Conservation (phyloP, 2,797 vertebrate species). For the Centropyge bicolor region DNA sequence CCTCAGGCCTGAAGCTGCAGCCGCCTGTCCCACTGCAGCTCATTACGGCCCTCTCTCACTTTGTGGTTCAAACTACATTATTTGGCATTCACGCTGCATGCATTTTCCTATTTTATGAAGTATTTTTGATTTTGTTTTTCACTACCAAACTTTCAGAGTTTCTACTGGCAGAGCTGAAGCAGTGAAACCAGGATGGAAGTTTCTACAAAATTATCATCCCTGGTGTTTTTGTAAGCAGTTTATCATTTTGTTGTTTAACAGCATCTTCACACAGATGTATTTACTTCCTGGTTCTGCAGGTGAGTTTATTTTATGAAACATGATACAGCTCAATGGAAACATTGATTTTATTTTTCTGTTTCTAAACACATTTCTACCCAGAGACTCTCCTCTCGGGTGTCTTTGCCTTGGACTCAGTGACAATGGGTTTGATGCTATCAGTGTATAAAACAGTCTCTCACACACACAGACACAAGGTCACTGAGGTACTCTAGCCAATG, state of each 20-base stretch:
- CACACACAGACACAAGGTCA: slow-evolving; percentile 77
- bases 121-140: not conserved
- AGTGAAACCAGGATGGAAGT: not conserved
- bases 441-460: slow-evolving; percentile 3
- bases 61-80: slow-evolving; percentile 13
- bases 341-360: not conserved
- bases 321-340: not conserved
- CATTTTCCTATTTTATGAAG: slow-evolving; percentile 22
- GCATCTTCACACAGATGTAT: not conserved
- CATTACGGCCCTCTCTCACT: slow-evolving; percentile 34
- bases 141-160: not conserved
- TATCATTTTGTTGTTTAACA: slow-evolving; percentile 1
- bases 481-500: slow-evolving; percentile 72
- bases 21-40: slow-evolving; percentile 52
- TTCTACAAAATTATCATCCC: slow-evolving; percentile 13
- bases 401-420: slow-evolving; percentile 54
- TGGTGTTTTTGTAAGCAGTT: no score
- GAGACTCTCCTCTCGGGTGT: slow-evolving; percentile 34
- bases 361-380: slow-evolving; percentile 12
- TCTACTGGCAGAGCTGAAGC: not conserved
- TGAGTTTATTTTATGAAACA: slow-evolving; percentile 2
- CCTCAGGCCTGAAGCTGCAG: not conserved
- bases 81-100: slow-evolving; percentile 15
- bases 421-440: slow-evolving; percentile 43
- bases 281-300: not conserved